Evolutionary conservation across 1,140 invertebrate genomes (phyloP).

Genomic region (Aporrectodea caliginosa): DNA sequence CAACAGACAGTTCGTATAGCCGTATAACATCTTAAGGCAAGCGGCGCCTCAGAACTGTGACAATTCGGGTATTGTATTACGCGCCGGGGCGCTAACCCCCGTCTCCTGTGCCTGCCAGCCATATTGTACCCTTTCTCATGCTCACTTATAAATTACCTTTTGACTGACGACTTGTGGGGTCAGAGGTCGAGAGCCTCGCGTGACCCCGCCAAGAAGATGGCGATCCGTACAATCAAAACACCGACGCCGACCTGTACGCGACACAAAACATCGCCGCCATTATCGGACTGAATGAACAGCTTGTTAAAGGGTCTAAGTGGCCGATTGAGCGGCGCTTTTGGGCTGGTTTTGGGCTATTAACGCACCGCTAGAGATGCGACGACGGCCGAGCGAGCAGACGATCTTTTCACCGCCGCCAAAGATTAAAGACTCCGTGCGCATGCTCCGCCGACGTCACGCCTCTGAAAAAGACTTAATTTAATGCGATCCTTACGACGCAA

Average conservation of each 20-base stretch:
- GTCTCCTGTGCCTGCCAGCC: background rate
- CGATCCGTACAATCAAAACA: background rate
- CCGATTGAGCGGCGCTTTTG: background rate
- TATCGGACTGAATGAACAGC: background rate
- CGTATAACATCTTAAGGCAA: too few relatives aligned
- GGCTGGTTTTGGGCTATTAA: background rate
- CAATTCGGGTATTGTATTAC: background rate
- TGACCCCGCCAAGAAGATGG: background rate
- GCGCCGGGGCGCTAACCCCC: background rate
- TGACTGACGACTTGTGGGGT: background rate
- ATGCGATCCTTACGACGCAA: too few relatives aligned
- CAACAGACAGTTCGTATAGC: too few relatives aligned
- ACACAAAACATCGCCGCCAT: background rate
- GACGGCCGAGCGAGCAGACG: too few relatives aligned
- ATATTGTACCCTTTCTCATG: background rate
- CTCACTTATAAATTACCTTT: background rate
- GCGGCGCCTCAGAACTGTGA: too few relatives aligned
- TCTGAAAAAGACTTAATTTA: too few relatives aligned
- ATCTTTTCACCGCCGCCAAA: background rate
- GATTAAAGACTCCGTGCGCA: background rate
- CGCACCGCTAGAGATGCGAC: too few relatives aligned
- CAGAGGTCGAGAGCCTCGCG: background rate
- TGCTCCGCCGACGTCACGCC: background rate
- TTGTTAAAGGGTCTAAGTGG: background rate
- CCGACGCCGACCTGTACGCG: too few relatives aligned